phyloP scores from a whole-genome alignment of 2,113 vertebrate genomes.

The Mesitornis unicolor region DNA sequence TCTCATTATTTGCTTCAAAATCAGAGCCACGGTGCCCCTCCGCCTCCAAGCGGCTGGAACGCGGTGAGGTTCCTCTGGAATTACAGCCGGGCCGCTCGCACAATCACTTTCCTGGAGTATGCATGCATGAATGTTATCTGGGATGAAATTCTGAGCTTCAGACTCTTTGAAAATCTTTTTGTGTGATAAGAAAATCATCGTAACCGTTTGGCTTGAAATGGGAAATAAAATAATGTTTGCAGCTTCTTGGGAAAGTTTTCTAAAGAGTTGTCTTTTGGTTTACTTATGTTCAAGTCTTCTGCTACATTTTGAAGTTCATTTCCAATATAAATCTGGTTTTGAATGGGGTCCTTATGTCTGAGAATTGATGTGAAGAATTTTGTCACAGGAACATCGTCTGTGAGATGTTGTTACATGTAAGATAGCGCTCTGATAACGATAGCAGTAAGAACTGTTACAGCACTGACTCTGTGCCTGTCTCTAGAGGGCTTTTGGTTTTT shows the following conservation, averaged over 20 bases:
- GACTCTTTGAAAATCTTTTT: not conserved
- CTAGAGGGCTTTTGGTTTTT: not conserved
- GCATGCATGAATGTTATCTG: not conserved
- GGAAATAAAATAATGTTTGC: not conserved
- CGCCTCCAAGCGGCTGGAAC: slow-evolving; percentile 71
- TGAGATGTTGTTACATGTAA: not conserved
- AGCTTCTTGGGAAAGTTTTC: not conserved
- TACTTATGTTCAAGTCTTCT: not conserved
- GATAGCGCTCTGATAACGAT: not conserved
- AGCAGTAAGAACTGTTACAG: not conserved
- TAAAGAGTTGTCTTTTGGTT: not conserved
- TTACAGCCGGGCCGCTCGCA: slow-evolving; percentile 27
- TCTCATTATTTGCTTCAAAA: slow-evolving; percentile 70
- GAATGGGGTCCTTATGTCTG: not conserved
- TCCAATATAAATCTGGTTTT: not conserved
- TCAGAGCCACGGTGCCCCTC: slow-evolving; percentile 59
- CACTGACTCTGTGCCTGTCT: not conserved
- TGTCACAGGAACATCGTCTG: rapidly evolving
- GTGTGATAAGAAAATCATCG: not conserved
- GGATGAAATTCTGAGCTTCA: not conserved
- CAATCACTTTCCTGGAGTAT: not conserved
- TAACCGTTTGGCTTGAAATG: not conserved
- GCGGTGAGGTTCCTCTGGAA: not conserved
- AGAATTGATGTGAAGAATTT: not conserved
- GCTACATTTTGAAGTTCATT: not conserved